Evolutionary conservation across 2,113 vertebrate species (phyloP).

Genomic region (Heterotis niloticus): DNA sequence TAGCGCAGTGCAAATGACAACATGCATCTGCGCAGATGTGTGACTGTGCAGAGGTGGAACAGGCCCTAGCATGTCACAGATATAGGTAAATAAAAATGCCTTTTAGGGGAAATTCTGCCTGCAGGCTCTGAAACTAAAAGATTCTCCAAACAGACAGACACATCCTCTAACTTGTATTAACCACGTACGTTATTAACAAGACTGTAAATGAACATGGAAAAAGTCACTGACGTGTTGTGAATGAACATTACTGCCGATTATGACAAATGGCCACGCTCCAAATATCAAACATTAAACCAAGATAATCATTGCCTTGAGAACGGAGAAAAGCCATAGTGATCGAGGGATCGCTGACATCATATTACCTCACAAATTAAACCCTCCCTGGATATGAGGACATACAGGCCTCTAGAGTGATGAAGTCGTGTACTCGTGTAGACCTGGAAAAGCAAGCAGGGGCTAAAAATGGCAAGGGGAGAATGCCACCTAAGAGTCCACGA

Average conservation of each 20-base stretch:
- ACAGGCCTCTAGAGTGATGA: conserved; percentile 6
- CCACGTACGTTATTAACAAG: neutral
- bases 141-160: neutral
- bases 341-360: conserved; percentile 13
- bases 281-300: neutral
- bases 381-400: neutral
- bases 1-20: neutral
- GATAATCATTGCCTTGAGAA: neutral
- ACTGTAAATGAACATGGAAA: neutral
- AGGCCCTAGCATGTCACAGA: neutral
- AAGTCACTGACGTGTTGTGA: neutral
- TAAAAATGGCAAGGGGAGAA: conserved; percentile 10
- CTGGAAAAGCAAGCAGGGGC: neutral
- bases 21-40: neutral
- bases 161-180: neutral
- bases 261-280: neutral
- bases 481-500: conserved; percentile 7
- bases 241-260: neutral
- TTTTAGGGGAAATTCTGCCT: conserved; percentile 15
- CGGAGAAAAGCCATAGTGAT: neutral
- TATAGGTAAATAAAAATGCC: neutral
- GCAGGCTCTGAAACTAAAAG: neutral
- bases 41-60: neutral
- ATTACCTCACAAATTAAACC: conserved; percentile 23
- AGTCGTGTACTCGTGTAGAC: neutral